Percentiles rank a stretch among this genome's conserved stretches.
These are phyloP conservation scores for Lithobates pipiens DNA, from an alignment of 2,797 vertebrate species.

Conservation along the genomic window DNA sequence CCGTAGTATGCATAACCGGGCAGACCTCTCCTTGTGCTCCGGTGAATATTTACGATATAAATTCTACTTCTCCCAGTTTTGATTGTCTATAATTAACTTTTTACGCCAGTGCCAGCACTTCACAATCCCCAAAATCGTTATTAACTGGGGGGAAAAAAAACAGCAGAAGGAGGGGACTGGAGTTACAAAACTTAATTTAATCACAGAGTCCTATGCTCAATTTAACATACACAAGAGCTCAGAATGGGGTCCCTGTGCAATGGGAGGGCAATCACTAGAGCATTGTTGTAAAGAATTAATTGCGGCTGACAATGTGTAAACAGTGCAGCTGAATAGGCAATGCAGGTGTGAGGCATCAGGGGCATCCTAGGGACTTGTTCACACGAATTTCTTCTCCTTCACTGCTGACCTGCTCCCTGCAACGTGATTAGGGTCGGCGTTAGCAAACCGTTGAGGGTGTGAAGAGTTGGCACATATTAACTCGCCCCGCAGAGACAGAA, in stretches of 20 bases:
- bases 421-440: conserved; percentile 73
- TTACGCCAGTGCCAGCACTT: conserved; percentile 73
- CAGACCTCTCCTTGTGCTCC: conserved; percentile 46
- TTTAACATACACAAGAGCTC: conserved; percentile 97
- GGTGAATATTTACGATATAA: conserved; percentile 53
- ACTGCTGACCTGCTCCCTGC: conserved; percentile 77
- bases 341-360: conserved; percentile 93
- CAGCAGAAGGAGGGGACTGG: conserved; percentile 79
- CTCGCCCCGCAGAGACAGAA: conserved; percentile 64
- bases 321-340: conserved; percentile 92
- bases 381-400: conserved; percentile 80
- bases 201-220: conserved; percentile 93
- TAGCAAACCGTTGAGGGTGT: conserved; percentile 74
- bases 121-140: conserved; percentile 71
- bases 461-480: conserved; percentile 76
- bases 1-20: conserved; percentile 39
- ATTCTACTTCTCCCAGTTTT: conserved; percentile 48
- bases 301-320: conserved; percentile 99
- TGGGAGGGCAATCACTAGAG: conserved; percentile 79
- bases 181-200: conserved; percentile 93
- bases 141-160: conserved; percentile 67
- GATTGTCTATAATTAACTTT: conserved; percentile 72
- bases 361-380: conserved; percentile 86
- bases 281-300: conserved; percentile 89
- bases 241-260: conserved; percentile 86